Evolutionary conservation across 2,797 vertebrate species (phyloP), one percentile per base, ranked within the genome.

Genomic region (Sebastiscus albofasciatus): DNA sequence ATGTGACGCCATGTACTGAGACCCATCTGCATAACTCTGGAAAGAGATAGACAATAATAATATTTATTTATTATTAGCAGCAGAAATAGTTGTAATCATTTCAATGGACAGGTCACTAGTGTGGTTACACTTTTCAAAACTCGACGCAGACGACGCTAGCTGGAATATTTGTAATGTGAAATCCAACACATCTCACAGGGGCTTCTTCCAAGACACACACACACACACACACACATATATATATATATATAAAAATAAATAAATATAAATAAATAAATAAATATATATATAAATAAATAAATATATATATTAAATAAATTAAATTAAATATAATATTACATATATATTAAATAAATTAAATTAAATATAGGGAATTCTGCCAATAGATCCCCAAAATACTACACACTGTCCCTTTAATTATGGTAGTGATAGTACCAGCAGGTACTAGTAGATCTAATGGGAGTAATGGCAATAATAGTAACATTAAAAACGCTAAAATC

Each of bases 1-100:
- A 34, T 98, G 98, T 87, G 98, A 97, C 31, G 96, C 95, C 91
- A 98, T 96, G 90, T 97, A 99, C 87, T 97, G 97, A 88, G 96
- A 95, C 70, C 97, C 97, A 75, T 99, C 98, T 67, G 96, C 97
- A 81, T 97, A 98, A 92, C 93, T 97, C 98, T 99, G 96, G 3
- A 80, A 49, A 79, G 20, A 61, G 2, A 73, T 24, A 83, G 2
- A 75, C 6, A 60, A 31, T 8, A 39, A 26, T 54, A 4, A 72
- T 10, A 56, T 61, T 49, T 39, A 7, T 1, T 72, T 20, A 27
- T n/a, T 20, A 10, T 11, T 3, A 33, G n/a, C 46, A 61, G n/a
- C 60, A 76, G 31, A 3, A 26, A 11, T 8, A n/a, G n/a, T 14
- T 16, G 12, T 24, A 29, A 75, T 18, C 9, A 31, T 6, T 66